Percentiles rank a stretch among this genome's conserved stretches.
Conservation (phyloP, 2,113 vertebrate species). For the Promerops cafer region DNA sequence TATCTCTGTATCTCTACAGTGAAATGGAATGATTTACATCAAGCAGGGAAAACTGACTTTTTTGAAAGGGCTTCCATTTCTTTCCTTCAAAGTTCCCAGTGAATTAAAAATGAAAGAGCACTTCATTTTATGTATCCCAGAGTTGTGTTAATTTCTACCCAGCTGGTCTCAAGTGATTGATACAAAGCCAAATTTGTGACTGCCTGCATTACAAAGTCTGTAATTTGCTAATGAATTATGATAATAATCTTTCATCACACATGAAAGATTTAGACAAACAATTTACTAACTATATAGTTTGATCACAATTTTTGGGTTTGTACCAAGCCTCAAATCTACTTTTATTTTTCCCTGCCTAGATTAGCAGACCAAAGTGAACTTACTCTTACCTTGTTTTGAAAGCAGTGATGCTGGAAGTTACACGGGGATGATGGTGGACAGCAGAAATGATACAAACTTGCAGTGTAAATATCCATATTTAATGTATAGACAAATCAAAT, state of each 20-base stretch:
- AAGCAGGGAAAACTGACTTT: slow-evolving; percentile 55
- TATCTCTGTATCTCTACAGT: neutral
- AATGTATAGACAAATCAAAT: neutral
- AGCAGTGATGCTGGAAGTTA: neutral
- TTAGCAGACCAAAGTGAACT: slow-evolving; percentile 40
- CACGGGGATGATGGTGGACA: neutral
- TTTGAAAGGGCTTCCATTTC: slow-evolving; percentile 67
- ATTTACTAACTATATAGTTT: slow-evolving; percentile 80
- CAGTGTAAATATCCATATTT: neutral
- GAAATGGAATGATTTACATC: slow-evolving; percentile 46
- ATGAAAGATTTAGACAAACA: slow-evolving; percentile 80
- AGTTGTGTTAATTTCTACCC: slow-evolving; percentile 79
- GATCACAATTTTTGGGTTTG: slow-evolving; percentile 74
- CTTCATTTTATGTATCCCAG: slow-evolving; percentile 74
- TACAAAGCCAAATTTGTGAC: slow-evolving; percentile 80
- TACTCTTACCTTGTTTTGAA: slow-evolving; percentile 11
- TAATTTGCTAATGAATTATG: slow-evolving; percentile 83
- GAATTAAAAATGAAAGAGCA: slow-evolving; percentile 76
- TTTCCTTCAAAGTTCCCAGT: slow-evolving; percentile 74
- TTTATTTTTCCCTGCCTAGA: slow-evolving; percentile 42
- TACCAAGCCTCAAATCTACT: slow-evolving; percentile 67
- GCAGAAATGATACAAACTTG: neutral
- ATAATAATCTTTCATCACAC: slow-evolving; percentile 82
- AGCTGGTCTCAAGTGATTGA: slow-evolving; percentile 79
- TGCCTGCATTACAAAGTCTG: slow-evolving; percentile 78